phyloP scores from a whole-genome alignment of 92 coral and sea anemone genomes.

The Epizoanthus ramosus region DNA sequence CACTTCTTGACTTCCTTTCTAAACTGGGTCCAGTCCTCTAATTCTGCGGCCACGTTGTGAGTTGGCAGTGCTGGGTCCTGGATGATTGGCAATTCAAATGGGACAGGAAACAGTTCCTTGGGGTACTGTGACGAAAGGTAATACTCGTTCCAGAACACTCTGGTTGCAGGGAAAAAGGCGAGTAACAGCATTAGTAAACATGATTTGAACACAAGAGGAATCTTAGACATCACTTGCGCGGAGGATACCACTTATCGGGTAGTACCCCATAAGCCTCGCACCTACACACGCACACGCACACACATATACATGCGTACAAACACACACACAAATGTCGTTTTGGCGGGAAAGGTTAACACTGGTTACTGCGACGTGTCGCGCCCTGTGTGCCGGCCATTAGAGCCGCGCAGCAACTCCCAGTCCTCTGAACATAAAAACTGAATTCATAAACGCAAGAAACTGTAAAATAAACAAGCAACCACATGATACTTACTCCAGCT shows the following conservation, averaged over 20 bases:
- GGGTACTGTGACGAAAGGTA: slow-evolving; percentile 90
- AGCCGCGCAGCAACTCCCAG: no score
- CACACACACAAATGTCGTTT: no score
- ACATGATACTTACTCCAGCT: slow-evolving; percentile 82
- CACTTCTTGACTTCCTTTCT: slow-evolving; percentile 81
- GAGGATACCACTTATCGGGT: no score
- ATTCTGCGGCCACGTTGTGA: slow-evolving; percentile 92
- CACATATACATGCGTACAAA: no score
- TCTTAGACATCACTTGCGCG: no score
- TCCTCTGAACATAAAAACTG: no score
- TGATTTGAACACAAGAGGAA: not conserved
- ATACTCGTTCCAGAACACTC: slow-evolving; percentile 95
- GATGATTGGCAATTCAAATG: slow-evolving; percentile 79
- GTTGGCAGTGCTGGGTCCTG: slow-evolving; percentile 99
- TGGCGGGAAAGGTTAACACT: no score
- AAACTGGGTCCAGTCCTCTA: slow-evolving; percentile 96
- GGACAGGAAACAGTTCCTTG: slow-evolving; percentile 71
- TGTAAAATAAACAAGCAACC: no score
- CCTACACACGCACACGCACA: not conserved
- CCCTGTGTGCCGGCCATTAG: no score
- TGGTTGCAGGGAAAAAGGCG: not conserved
- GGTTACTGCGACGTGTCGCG: no score
- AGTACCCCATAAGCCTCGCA: no score
- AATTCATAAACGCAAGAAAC: no score
- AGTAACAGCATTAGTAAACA: not conserved